Conservation (phyloP, 2,113 vertebrate genomes). For the Genyomyrus donnyi region DNA sequence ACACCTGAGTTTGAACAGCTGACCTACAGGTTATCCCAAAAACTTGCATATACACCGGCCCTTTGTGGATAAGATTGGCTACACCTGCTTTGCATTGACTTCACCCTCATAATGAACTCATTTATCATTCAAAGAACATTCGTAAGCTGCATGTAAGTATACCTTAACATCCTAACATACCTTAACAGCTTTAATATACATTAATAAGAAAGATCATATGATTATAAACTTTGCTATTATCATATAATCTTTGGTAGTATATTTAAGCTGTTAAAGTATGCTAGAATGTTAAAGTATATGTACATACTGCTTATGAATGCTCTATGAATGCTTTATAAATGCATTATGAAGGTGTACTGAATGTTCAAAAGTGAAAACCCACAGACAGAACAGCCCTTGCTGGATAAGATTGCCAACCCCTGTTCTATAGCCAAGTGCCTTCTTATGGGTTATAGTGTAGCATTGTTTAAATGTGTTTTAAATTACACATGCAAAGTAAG, state of each 20-base stretch:
- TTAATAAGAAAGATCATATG: not conserved
- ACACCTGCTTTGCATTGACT: not conserved
- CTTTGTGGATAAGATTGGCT: no score
- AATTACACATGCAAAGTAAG: not conserved
- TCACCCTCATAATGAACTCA: no score
- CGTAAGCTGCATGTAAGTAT: not conserved
- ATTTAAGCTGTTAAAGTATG: not conserved
- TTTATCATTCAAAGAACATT: not conserved
- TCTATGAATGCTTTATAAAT: not conserved
- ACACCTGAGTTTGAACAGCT: no score
- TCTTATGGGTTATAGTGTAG: not conserved
- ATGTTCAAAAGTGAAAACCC: not conserved
- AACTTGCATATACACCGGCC: no score
- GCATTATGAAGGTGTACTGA: not conserved
- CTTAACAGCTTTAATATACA: not conserved
- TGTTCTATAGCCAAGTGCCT: not conserved
- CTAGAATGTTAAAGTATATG: no score
- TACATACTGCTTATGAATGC: no score
- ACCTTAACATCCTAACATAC: not conserved
- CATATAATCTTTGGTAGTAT: not conserved
- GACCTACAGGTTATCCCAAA: no score
- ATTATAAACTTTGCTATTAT: not conserved
- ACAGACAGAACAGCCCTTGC: not conserved
- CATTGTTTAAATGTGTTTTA: not conserved
- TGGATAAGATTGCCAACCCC: not conserved